Evolutionary conservation across 2,797 vertebrate genomes (phyloP).

Genomic region (Lagodon rhomboides): DNA sequence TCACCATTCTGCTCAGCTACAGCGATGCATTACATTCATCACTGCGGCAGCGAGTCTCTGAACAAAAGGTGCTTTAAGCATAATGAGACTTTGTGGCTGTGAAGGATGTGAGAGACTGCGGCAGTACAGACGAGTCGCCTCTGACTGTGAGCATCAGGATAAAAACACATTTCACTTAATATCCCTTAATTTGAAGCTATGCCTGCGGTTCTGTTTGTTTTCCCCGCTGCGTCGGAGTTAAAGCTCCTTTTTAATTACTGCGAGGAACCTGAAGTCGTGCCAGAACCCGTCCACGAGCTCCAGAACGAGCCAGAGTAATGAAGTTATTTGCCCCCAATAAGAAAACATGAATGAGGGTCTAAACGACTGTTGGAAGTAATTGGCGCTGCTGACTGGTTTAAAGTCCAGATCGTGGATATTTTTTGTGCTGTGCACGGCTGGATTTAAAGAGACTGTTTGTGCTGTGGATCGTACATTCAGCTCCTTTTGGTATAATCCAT

Average conservation of each 20-base stretch:
- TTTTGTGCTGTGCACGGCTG: not conserved
- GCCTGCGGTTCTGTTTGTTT: constrained; percentile 5
- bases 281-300: not conserved
- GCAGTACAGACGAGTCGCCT: rapidly evolving
- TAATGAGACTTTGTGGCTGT: not conserved
- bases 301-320: not conserved
- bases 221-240: not conserved
- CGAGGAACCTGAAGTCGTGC: not conserved
- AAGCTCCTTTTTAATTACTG: constrained; percentile 7
- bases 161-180: not conserved
- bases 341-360: not conserved
- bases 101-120: not conserved
- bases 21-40: constrained; percentile 20
- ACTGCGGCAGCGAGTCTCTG: not conserved
- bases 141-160: not conserved
- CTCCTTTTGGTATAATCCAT: too few relatives aligned
- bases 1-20: not conserved
- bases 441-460: not conserved
- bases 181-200: constrained; percentile 4
- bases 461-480: not conserved
- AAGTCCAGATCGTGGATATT: not conserved
- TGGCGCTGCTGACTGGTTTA: not conserved
- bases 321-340: not conserved
- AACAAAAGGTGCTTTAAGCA: constrained; percentile 1
- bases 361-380: not conserved